A percentile compares a stretch with the other conserved stretches of the same genome.
Evolutionary conservation across 30 jellyfish, hydroid and myxozoan genomes (phyloP).

Genomic region (Chrysaora quinquecirrha): DNA sequence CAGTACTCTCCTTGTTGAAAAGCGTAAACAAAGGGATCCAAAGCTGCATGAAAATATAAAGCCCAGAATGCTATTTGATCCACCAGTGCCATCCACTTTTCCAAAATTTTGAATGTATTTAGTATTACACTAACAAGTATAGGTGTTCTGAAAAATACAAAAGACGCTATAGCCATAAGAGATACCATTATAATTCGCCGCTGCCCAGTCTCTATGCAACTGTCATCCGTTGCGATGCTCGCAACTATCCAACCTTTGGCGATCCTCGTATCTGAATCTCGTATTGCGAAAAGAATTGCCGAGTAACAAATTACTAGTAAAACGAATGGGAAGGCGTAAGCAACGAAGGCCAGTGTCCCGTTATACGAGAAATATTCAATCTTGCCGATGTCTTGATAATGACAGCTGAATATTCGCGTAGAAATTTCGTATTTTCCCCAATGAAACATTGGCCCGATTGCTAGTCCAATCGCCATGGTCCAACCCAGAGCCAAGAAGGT

Average conservation of each 20-base stretch:
- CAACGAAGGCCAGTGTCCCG: slow-evolving; percentile 23
- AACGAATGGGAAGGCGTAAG: slow-evolving; percentile 36
- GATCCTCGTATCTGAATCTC: slow-evolving; percentile 49
- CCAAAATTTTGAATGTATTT: slow-evolving; percentile 23
- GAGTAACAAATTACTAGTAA: slow-evolving; percentile 35
- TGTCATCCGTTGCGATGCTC: slow-evolving; percentile 48
- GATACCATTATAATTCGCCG: slow-evolving; percentile 18
- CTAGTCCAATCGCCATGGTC: slow-evolving; percentile 43
- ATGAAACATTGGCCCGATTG: slow-evolving; percentile 58
- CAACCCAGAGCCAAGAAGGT: slow-evolving; percentile 36
- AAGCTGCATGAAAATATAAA: slow-evolving; percentile 73
- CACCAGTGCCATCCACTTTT: slow-evolving; percentile 40
- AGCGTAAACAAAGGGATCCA: slow-evolving; percentile 83
- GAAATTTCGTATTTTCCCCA: slow-evolving; percentile 74
- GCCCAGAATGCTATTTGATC: slow-evolving; percentile 84
- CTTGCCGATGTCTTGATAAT: slow-evolving; percentile 10
- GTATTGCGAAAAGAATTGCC: slow-evolving; percentile 8
- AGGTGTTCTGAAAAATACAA: slow-evolving; percentile 58
- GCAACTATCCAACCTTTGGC: slow-evolving; percentile 65
- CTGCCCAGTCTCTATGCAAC: slow-evolving; percentile 61
- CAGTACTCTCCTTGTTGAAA: slow-evolving; percentile 72
- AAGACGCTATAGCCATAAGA: slow-evolving; percentile 11
- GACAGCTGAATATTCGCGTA: slow-evolving; percentile 65
- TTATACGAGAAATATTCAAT: slow-evolving; percentile 41
- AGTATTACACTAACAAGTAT: slow-evolving; percentile 28